Evolutionary conservation across 2,113 vertebrate genomes (phyloP), one percentile per base, ranked within the genome.

Genomic region (Indicator indicator): DNA sequence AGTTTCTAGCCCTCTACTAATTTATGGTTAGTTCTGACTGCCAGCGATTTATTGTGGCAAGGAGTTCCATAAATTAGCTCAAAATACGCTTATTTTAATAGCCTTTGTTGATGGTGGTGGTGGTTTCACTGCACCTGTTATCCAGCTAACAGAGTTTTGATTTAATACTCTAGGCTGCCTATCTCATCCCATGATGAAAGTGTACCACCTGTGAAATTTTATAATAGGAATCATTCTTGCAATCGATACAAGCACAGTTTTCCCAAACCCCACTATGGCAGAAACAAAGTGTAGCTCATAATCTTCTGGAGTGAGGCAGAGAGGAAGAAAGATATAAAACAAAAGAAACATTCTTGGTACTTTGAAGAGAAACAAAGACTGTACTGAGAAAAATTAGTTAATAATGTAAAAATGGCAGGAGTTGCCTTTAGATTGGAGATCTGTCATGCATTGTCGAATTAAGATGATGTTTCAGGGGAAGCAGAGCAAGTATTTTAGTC

Each of bases 291-390:
- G 56, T 73, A 70, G 76, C 69, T 23, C 32, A 89, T 86, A 92
- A 91, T 84, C 76, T 97, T 90, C 85, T 92, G 80, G 68, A 93
- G 95, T 71, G 82, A 89, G 88, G 88, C 77, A 92, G 91, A 86
- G 38, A 96, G 90, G 77, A 96, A 96, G 95, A 86, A 71, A 60
- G 33, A 81, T 67, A 79, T 14, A 90, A 96, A 97, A 93, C 79
- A 95, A 96, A 97, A 97, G 93, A 65, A 94, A 93, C 80, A 95
- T 97, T 94, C 93, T 96, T 96, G 83, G 62, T 90, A 60, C 75
- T 95, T 93, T 36, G 26, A 93, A 95, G 58, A 65, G 54, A 94
- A 97, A 96, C 96, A 97, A 97, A 97, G 95, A 93, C 48, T n/a
- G 52, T 48, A 93, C 88, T 87, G 86, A 95, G 72, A 88, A 97